Base-by-base conservation (phyloP, 2,888 invertebrate genomes). In the Fragum sueziense region DNA sequence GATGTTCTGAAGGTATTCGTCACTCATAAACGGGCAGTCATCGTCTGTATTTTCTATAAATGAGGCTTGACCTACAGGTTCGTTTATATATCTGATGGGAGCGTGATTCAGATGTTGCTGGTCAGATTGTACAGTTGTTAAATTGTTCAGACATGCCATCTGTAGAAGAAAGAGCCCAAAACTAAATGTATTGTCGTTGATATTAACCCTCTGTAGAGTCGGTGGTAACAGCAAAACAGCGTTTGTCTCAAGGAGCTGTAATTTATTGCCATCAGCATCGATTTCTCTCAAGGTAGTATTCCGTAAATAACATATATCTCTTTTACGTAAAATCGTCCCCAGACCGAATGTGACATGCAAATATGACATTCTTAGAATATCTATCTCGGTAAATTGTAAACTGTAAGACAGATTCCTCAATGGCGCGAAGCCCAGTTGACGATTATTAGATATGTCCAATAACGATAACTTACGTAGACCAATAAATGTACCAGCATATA, bases 201-300 rank as follows among this genome's bases (percentile, higher is more conserved):
- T 41, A 1, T 37, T 65, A 22, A 75, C 3, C n/a, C 65, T 57
- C 31, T 81, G 22, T 0, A 81, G n/a, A 17, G 71, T 57, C 3
- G 29, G 9, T 27, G 80, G 80, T 17, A 68, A 2, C 1, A 74
- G 31, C 6, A 29, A 2, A 2, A 74, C 6, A 7, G 69, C 29
- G 41, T 78, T 69, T 3, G 31, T 68, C 59, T 81, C 80, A 37
- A 77, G 3, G 0, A 61, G 6, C 20, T 71, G 27, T 17, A 81
- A 59, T 41, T 77, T 37, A 52, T 81, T 81, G 20, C 69, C 54
- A 37, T 71, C 59, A 1, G 78, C 2, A 25, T 51, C 57, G 6
- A 81, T 9, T 62, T 75, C 77, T 41, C 61, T 34, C 14, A 81
- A n/a, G 0, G 61, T 52, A 27, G 75, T 78, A 57, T 77, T 81